phyloP scores from a whole-genome alignment of 1,140 invertebrate species.

The Trachymyrmex cornetzi region DNA sequence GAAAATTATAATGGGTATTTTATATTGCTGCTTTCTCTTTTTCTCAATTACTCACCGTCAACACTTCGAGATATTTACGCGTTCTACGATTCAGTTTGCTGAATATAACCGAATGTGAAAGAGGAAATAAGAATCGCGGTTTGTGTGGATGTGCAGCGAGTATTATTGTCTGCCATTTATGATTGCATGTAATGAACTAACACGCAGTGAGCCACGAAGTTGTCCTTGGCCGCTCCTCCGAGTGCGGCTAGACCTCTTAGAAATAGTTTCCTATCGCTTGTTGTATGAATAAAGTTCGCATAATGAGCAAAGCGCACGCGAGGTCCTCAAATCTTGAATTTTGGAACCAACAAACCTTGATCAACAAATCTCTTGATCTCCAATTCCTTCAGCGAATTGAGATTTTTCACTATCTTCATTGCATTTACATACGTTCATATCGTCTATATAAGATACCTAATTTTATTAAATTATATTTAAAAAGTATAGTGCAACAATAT shows the following conservation, averaged over 20 bases:
- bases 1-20: slow-evolving; percentile 18
- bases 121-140: slow-evolving; percentile 39
- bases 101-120: neutral
- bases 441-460: neutral
- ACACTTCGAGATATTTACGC: neutral
- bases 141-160: slow-evolving; percentile 39
- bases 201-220: slow-evolving; percentile 76
- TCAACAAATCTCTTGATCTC: neutral
- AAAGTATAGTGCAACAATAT: neutral
- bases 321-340: neutral
- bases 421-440: neutral
- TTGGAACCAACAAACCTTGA: neutral
- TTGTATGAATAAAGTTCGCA: slow-evolving; percentile 42
- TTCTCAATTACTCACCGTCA: neutral
- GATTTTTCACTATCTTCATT: neutral
- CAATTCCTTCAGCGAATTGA: neutral
- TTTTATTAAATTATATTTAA: neutral
- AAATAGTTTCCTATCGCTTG: slow-evolving; percentile 75
- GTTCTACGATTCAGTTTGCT: slow-evolving; percentile 12
- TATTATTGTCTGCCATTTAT: slow-evolving; percentile 41
- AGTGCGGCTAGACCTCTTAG: slow-evolving; percentile 72
- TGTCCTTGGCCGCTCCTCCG: slow-evolving; percentile 80
- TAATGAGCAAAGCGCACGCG: neutral
- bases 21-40: slow-evolving; percentile 30
- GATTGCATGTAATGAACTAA: slow-evolving; percentile 74